Base-by-base conservation (phyloP, 2,113 vertebrate genomes). In the Dinomys branickii region DNA sequence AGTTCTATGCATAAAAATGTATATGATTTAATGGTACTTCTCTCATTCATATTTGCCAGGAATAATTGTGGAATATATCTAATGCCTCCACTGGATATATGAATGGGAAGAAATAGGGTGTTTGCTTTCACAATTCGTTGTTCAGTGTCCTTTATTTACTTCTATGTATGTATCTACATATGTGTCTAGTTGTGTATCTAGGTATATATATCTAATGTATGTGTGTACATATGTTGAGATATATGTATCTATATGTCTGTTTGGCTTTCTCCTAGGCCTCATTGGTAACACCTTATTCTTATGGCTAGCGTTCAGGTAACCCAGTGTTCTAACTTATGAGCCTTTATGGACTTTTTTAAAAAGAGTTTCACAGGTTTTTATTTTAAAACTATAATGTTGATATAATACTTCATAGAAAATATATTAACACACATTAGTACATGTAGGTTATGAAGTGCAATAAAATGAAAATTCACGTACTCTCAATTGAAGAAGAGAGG, bases 61-160 rank as follows among this genome's bases (percentile, higher is more conserved):
- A 86, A 35, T 63, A 95, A 69, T 92, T 78, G 44, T 75, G 35
- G 58, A 71, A 81, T 85, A 41, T 82, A 92, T 80, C n/a, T 94
- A 78, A 10, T 54, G 7, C n/a, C 24, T 59, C 69, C 14, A 59
- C 6, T 47, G 38, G 30, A 85, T 0, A 28, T 85, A 41, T 6
- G 38, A 94, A 94, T 61, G 38, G 26, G 33, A 78, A 4, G 12
- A 90, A 90, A 75, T 83, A 56, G 26, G 13, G 19, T 67, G 44
- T 91, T 26, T 65, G 24, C 10, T 47, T 95, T 81, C 28, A 84
- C 59, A 97, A 94, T 73, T 94, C 22, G 85, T 88, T 95, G 44
- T 84, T 96, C 30, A 87, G 3, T 75, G n/a, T 11, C 28, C 44
- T 91, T 95, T 78, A 91, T 63, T 78, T 44, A 56, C 38, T 38